Conservation (phyloP, 2,113 vertebrate species). For the Corydoras maculifer region DNA sequence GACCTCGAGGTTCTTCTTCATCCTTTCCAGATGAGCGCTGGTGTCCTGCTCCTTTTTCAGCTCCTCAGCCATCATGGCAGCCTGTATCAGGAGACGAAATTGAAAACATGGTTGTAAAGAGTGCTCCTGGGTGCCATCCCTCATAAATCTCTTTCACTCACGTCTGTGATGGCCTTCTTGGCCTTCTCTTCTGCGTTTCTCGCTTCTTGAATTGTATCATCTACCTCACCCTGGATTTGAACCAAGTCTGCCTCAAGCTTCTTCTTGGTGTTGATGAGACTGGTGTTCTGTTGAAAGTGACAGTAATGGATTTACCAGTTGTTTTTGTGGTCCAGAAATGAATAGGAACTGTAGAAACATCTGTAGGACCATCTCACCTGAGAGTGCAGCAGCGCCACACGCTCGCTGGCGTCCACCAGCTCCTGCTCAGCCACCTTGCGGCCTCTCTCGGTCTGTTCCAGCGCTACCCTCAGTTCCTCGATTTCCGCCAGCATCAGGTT, state of each 20-base stretch:
- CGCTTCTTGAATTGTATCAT: conserved; percentile 48
- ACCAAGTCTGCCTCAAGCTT: conserved; percentile 71
- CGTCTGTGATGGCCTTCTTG: conserved; percentile 87
- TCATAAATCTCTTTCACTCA: conserved; percentile 37
- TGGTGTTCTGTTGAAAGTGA: conserved; percentile 63
- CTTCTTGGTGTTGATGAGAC: conserved; percentile 74
- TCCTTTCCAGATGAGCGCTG: conserved; percentile 81
- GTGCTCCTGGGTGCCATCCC: too few species aligned
- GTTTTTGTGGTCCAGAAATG: too few species aligned
- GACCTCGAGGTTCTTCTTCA: conserved; percentile 76
- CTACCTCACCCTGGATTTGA: conserved; percentile 60
- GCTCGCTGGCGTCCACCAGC: too few species aligned
- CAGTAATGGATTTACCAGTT: too few species aligned
- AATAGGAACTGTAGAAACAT: too few species aligned
- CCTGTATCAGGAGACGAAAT: conserved; percentile 63
- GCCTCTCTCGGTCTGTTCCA: too few species aligned
- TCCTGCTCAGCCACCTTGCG: too few species aligned
- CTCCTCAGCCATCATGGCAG: conserved; percentile 81
- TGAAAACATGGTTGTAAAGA: too few species aligned
- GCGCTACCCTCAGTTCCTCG: too few species aligned
- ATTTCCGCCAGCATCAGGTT: conserved; percentile 56
- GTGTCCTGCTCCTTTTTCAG: conserved; percentile 86
- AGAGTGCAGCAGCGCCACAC: too few species aligned
- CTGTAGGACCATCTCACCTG: too few species aligned
- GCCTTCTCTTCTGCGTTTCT: conserved; percentile 85